These are phyloP conservation scores for Arctocebus calabarensis DNA, from an alignment of 2,797 vertebrate genomes.

Conservation along the genomic window DNA sequence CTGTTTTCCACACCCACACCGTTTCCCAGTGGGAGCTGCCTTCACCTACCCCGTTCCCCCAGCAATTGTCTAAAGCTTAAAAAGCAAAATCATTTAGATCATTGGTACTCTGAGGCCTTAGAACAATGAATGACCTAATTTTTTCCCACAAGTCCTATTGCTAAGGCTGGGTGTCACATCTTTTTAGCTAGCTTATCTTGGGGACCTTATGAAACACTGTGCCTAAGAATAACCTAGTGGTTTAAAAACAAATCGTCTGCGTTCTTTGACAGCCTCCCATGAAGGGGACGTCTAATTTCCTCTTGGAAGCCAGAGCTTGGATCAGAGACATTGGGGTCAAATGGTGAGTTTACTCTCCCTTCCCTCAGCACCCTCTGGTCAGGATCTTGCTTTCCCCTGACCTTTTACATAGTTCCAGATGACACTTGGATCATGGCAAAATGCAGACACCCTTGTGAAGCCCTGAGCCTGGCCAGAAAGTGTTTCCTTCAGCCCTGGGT, in stretches of 20 bases:
- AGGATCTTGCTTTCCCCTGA: slow-evolving; percentile 28
- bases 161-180: slow-evolving; percentile 3
- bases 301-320: slow-evolving; percentile 34
- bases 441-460: not conserved
- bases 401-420: not conserved
- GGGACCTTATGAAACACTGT: slow-evolving; percentile 51
- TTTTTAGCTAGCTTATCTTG: slow-evolving; percentile 71
- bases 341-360: not conserved
- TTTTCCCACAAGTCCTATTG: slow-evolving; percentile 23
- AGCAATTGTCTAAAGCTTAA: slow-evolving; percentile 41
- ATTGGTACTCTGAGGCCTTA: slow-evolving; percentile 44
- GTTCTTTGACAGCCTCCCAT: not conserved
- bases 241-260: slow-evolving; percentile 65
- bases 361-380: not conserved
- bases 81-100: slow-evolving; percentile 11
- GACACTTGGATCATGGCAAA: not conserved
- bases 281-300: slow-evolving; percentile 47
- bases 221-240: slow-evolving; percentile 62
- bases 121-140: slow-evolving; percentile 62
- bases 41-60: not conserved
- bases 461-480: not conserved
- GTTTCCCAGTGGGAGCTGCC: not conserved
- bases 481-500: not conserved
- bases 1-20: slow-evolving; percentile 55
- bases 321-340: not conserved